Conservation (phyloP, 2,113 vertebrate genomes). For the Lathamus discolor region DNA sequence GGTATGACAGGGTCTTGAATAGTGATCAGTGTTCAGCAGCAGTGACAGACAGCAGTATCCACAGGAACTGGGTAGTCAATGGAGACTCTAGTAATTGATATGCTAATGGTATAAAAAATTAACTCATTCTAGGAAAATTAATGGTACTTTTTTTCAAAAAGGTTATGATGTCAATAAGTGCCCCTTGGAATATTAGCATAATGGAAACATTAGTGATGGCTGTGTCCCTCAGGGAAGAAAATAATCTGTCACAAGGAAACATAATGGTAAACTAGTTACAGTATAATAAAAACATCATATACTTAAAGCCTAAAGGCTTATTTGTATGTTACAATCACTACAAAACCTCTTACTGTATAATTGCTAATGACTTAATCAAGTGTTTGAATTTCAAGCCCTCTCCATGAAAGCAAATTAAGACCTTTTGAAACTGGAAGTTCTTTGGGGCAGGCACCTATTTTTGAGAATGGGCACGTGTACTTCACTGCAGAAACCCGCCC, state of each 20-base stretch:
- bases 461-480: background rate
- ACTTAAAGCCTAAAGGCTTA: conserved; percentile 4
- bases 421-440: background rate
- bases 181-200: background rate
- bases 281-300: conserved; percentile 22
- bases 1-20: conserved; percentile 58
- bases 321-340: conserved; percentile 1
- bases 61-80: conserved; percentile 59
- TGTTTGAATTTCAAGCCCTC: conserved; percentile 34
- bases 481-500: rapidly evolving
- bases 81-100: conserved; percentile 51
- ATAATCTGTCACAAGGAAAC: background rate
- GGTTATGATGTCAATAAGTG: background rate
- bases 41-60: conserved; percentile 52
- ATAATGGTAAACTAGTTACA: conserved; percentile 18
- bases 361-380: conserved; percentile 52
- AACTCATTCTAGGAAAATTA: conserved; percentile 20
- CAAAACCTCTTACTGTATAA: conserved; percentile 18
- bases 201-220: background rate
- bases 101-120: conserved; percentile 30
- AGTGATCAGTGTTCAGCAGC: conserved; percentile 57
- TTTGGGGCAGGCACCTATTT: background rate
- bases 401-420: conserved; percentile 28
- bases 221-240: conserved; percentile 14
- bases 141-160: background rate